Base-by-base conservation (phyloP, 1,140 invertebrate genomes). In the Temnothorax longispinosus region DNA sequence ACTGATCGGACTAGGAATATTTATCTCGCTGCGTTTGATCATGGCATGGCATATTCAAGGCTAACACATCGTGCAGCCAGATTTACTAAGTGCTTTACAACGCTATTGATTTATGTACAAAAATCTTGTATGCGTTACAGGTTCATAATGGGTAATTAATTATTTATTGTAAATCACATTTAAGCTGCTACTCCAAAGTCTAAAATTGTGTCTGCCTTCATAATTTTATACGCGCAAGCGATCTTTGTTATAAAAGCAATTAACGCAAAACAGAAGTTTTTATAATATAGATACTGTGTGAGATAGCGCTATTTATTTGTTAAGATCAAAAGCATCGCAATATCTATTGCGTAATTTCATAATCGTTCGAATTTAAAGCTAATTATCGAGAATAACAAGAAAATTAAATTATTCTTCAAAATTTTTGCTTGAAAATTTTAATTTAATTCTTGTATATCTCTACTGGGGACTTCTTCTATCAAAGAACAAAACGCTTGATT, bases 1-100 rank as follows among this genome's bases (percentile, higher is more conserved):
- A 82, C 32, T 21, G 54, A 74, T 84, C 80, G 32, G 7, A 11
- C 4, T n/a, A 41, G 56, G 32, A 75, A 84, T 74, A 84, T 75
- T 84, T 54, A 75, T 75, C n/a, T 18, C 7, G 27, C 60, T 84
- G 21, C 44, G 35, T 54, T 52, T 21, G 62, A 38, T 78, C 47
- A 67, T 21, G 60, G 13, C 13, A 38, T 15, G 13, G 7, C 15
- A 44, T 44, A 10, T 41, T 80, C 47, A 41, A 69, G 32, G 15
- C 15, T 65, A 80, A 52, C 44, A 54, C 38, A 32, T 18, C 10
- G 18, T 21, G 18, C 32, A 77, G 13, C 15, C 3, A 67, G n/a
- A 80, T 54, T 80, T 69, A 27, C 13, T n/a, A 21, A 78, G 13
- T 78, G 38, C 11, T 74, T 74, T 50, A n/a, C 27, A 54, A 56